Percentiles rank a stretch among this genome's conserved stretches.
Evolutionary conservation across 2,113 vertebrate species (phyloP).

Genomic region (Mellivora capensis): DNA sequence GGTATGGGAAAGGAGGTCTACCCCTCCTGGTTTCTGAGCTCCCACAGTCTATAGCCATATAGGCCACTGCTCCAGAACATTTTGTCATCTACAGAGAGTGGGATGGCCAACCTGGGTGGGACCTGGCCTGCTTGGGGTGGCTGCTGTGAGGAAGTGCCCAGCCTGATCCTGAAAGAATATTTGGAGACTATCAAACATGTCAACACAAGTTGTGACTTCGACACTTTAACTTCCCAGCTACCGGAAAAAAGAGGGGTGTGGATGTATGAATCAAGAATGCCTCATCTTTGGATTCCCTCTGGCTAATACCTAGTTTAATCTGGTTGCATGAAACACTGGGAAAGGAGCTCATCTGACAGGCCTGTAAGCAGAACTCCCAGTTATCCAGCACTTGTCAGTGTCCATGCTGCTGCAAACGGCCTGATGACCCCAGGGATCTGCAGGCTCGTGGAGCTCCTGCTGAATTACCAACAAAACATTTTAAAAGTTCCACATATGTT

Average conservation of each 20-base stretch:
- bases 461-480: background rate
- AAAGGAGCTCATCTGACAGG: background rate
- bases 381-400: background rate
- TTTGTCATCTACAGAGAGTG: background rate
- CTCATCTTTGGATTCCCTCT: background rate
- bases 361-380: background rate
- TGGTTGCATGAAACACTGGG: background rate
- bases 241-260: background rate
- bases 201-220: background rate
- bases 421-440: background rate
- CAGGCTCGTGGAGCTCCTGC: background rate
- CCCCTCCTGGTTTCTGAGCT: background rate
- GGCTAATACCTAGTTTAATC: background rate
- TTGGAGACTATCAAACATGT: too few relatives aligned
- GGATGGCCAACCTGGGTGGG: too few relatives aligned
- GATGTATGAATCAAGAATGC: background rate
- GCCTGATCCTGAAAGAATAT: background rate
- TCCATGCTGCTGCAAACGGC: rapidly evolving
- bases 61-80: background rate
- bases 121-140: background rate
- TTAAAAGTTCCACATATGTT: background rate
- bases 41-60: background rate
- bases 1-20: background rate
- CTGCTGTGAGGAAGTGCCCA: background rate
- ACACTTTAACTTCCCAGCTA: too few relatives aligned